Conservation (phyloP, 2,888 invertebrate species). For the Heteromurus nitidus region DNA sequence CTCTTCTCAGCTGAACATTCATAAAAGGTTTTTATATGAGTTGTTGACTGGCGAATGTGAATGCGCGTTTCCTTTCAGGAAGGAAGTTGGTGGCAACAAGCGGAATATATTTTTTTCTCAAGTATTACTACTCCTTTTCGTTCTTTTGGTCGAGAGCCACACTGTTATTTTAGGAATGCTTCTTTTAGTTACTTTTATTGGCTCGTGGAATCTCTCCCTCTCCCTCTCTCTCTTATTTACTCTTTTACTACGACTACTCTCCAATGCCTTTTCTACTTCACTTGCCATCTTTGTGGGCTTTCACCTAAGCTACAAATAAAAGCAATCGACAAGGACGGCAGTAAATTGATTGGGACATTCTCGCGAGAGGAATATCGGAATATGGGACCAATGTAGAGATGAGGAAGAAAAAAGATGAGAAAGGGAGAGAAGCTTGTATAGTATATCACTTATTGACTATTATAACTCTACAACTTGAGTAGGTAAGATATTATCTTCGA, state of each 20-base stretch:
- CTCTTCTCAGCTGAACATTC: too few species aligned
- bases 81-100: slow-evolving; percentile 52
- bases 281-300: not conserved
- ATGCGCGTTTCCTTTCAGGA: slow-evolving; percentile 59
- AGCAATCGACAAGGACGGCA: slow-evolving; percentile 48
- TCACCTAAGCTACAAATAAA: slow-evolving; percentile 35
- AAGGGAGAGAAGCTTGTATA: slow-evolving; percentile 17
- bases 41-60: too few species aligned
- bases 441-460: too few species aligned
- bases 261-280: slow-evolving; percentile 14
- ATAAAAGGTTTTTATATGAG: too few species aligned
- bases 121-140: slow-evolving; percentile 28
- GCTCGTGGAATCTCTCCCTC: slow-evolving; percentile 56
- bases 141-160: slow-evolving; percentile 11
- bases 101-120: slow-evolving; percentile 45
- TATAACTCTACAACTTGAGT: too few species aligned
- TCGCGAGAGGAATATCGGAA: slow-evolving; percentile 14
- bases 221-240: slow-evolving; percentile 62
- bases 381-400: slow-evolving; percentile 28
- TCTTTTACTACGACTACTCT: slow-evolving; percentile 57
- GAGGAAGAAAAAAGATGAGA: slow-evolving; percentile 2
- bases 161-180: slow-evolving; percentile 60
- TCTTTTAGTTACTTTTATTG: slow-evolving; percentile 65
- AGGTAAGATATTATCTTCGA: too few species aligned
- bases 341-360: slow-evolving; percentile 51